Conservation (phyloP, 1,140 invertebrate species). For the Propsilocerus akamusi region DNA sequence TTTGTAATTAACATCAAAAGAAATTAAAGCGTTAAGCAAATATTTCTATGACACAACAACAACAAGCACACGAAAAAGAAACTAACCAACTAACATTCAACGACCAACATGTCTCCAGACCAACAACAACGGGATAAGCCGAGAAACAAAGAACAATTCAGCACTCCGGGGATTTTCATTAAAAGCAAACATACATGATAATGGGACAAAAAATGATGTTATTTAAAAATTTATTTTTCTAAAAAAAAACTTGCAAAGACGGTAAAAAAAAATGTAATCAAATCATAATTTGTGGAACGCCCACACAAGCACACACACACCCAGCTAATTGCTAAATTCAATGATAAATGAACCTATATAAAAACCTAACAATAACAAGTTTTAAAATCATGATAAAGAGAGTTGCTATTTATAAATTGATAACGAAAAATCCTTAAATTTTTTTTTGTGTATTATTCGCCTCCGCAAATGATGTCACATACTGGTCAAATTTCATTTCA, state of each 20-base stretch:
- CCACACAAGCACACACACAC: too few species aligned
- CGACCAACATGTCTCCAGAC: neutral
- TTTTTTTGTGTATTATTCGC: neutral
- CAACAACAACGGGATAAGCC: neutral
- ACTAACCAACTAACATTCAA: too few species aligned
- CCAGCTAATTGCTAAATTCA: too few species aligned
- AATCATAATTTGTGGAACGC: neutral
- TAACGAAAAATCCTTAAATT: neutral
- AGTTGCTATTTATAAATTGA: constrained; percentile 1
- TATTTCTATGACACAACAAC: too few species aligned
- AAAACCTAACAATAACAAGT: neutral
- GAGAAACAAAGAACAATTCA: neutral
- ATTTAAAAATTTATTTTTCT: constrained; percentile 1
- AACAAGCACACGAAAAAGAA: neutral
- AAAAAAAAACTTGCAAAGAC: neutral
- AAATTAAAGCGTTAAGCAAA: too few species aligned
- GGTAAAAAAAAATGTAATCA: neutral
- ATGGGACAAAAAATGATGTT: neutral
- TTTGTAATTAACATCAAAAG: too few species aligned
- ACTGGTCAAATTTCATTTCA: neutral
- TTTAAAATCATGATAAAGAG: neutral
- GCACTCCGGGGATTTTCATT: too few species aligned
- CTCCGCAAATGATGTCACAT: neutral
- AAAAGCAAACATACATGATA: neutral
- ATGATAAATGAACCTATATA: neutral